Base-by-base conservation (phyloP, 2,113 vertebrate species). In the Spheniscus mendiculus region DNA sequence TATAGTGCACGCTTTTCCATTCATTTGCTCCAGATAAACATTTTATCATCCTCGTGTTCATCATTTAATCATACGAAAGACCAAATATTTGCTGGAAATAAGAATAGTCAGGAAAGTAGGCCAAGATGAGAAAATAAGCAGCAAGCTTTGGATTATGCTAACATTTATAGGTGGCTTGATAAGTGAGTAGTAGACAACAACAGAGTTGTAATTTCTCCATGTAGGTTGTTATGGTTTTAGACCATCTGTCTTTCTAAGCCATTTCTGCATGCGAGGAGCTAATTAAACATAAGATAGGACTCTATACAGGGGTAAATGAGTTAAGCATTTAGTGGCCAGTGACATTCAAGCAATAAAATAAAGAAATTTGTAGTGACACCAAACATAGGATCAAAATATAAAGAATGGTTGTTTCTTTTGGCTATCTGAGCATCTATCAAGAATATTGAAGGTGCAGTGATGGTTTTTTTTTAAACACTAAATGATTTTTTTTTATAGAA, bases 11-110 rank as follows among this genome's bases (percentile, higher is more conserved):
- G 22, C 21, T 92, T 15, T 87, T 85, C 32, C 6, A 1, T 52
- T 67, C 0, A 0, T 70, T 91, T 88, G 10, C 18, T 63, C 16
- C n/a, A 84, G 38, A 73, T 44, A 63, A 83, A 73, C 0, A 0
- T 22, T 66, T 83, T 81, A 50, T 15, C 32, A 47, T 87, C 38
- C 12, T 76, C 16, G 13, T 19, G 18, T 69, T 81, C 67, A 85
- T 66, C 11, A 49, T 92, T 89, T 89, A 77, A 55, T 73, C 45
- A 20, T 9, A 36, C 0, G 0, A 70, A 66, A 66, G 25, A 62
- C 32, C 14, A 90, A 82, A 50, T 87, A 81, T 87, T 92, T 93
- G 16, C 47, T 63, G 32, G 59, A 83, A 96, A 81, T 8, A 65
- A 32, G 50, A 83, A 26, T 8, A 53, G 23, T 40, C 25, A 38